Conservation (phyloP, 37 sponge, comb jelly and placozoan genomes). For the Aplysina aerophoba region DNA sequence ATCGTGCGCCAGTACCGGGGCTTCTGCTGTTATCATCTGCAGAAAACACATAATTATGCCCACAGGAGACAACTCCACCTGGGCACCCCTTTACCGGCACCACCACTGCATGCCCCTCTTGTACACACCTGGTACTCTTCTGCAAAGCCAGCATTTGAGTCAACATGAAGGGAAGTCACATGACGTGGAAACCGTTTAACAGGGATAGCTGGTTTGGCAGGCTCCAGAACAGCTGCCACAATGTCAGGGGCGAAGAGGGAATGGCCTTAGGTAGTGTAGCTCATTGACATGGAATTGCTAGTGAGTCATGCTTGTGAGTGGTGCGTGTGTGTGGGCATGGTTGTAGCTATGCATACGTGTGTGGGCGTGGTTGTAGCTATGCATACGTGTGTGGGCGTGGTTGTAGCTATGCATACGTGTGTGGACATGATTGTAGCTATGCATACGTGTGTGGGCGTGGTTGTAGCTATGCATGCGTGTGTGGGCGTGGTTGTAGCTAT, state of each 20-base stretch:
- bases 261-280: no score
- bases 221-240: no score
- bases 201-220: no score
- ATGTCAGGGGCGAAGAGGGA: no score
- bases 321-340: constrained; percentile 15
- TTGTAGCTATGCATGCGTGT: not conserved
- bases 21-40: not conserved
- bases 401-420: not conserved
- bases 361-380: not conserved
- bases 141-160: no score
- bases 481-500: not conserved
- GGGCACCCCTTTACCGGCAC: not conserved
- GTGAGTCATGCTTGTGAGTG: not conserved
- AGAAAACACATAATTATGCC: not conserved
- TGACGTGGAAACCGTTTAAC: no score
- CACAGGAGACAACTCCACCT: not conserved
- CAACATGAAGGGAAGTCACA: no score
- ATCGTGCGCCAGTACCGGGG: not conserved
- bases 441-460: no score
- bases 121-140: no score
- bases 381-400: constrained; percentile 8
- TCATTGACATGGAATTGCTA: no score
- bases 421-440: no score
- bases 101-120: no score
- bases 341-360: not conserved